These are phyloP conservation scores for Syrphus vitripennis DNA, from an alignment of 2,888 invertebrate species.

Conservation along the genomic window DNA sequence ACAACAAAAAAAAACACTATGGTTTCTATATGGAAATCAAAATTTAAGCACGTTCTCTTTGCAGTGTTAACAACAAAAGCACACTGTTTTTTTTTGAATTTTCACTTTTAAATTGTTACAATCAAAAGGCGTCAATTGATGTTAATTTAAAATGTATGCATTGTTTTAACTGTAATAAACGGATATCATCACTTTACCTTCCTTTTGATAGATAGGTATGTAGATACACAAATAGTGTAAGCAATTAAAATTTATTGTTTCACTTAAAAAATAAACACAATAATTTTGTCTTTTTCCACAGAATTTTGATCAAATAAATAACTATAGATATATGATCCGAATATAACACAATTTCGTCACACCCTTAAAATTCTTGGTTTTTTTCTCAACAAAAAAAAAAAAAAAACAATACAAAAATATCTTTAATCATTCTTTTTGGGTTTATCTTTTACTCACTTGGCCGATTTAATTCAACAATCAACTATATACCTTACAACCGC, in stretches of 20 bases:
- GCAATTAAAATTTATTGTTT: constrained; percentile 54
- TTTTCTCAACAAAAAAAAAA: not conserved
- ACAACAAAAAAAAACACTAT: not conserved
- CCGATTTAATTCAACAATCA: not conserved
- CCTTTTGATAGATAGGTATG: not conserved
- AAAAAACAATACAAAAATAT: too few species aligned
- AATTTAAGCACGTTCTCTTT: constrained; percentile 1
- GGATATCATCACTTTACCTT: constrained; percentile 7
- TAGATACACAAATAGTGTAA: not conserved
- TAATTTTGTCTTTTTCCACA: not conserved
- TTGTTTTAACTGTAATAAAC: not conserved
- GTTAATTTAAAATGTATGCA: constrained; percentile 17
- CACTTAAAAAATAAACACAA: not conserved
- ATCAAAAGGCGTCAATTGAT: constrained; percentile 23
- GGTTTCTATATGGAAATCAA: not conserved
- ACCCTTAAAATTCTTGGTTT: not conserved
- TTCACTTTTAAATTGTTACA: not conserved
- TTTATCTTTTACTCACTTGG: not conserved
- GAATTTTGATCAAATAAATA: too few species aligned
- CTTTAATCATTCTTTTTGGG: not conserved
- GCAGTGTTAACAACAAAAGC: not conserved
- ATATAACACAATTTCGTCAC: not conserved
- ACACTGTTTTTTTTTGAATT: not conserved
- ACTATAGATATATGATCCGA: too few species aligned
- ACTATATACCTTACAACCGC: not conserved